Conservation (phyloP, 2,113 vertebrate species). For the Mastomys coucha region DNA sequence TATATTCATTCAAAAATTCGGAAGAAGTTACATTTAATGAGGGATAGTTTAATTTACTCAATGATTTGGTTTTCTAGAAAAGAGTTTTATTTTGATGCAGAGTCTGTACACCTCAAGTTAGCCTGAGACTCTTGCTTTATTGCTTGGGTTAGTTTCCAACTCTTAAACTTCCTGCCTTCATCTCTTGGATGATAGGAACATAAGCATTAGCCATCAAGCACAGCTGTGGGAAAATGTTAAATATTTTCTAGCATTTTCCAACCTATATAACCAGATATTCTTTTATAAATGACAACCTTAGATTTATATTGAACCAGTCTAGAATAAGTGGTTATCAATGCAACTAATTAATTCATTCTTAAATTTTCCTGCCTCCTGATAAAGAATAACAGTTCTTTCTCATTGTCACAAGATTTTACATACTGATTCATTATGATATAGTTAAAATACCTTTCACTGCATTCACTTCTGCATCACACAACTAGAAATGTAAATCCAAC, state of each 20-base stretch:
- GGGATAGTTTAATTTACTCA: not conserved
- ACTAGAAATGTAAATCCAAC: not conserved
- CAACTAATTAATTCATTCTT: not conserved
- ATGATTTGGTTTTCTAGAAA: not conserved
- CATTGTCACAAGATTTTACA: not conserved
- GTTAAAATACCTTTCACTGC: not conserved
- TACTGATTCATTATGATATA: not conserved
- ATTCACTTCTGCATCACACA: not conserved
- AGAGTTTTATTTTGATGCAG: not conserved
- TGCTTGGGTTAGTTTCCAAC: not conserved
- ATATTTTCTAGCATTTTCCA: not conserved
- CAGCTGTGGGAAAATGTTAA: not conserved
- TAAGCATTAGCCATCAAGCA: not conserved
- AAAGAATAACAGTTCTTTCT: not conserved
- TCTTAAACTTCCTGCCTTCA: no score
- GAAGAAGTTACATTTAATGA: not conserved
- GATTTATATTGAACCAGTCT: not conserved
- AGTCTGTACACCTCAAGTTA: no score
- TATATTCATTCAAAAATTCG: not conserved
- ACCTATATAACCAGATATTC: not conserved
- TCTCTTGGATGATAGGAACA: not conserved
- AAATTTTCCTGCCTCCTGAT: not conserved
- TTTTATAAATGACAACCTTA: not conserved
- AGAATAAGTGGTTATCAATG: not conserved
- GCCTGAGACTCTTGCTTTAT: not conserved